Evolutionary conservation across 2,113 vertebrate genomes (phyloP).

Genomic region (Calypte anna): DNA sequence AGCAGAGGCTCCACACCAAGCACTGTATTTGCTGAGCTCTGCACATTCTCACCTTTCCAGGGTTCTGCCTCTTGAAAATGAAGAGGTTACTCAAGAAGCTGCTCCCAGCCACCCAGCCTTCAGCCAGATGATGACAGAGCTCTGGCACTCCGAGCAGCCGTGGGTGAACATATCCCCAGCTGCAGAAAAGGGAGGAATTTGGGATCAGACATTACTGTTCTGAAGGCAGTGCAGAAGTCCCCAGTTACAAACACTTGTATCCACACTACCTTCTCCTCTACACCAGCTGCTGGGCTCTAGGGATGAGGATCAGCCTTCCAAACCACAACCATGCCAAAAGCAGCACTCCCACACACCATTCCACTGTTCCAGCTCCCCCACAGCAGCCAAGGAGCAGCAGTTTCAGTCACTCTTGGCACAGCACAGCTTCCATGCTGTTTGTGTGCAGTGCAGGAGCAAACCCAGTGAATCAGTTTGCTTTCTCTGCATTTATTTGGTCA

Average conservation of each 20-base stretch:
- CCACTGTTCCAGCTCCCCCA: background rate
- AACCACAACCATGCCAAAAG: too few species aligned
- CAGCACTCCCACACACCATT: too few species aligned
- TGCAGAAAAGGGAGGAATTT: conserved; percentile 46
- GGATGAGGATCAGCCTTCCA: background rate
- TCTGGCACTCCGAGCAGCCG: conserved; percentile 90
- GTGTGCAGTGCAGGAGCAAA: background rate
- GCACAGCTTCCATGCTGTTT: background rate
- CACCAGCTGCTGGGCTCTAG: background rate
- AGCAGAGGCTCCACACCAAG: background rate
- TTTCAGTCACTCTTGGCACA: background rate
- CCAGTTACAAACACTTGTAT: background rate
- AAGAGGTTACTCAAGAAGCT: conserved; percentile 80
- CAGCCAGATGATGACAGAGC: conserved; percentile 90
- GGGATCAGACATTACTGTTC: background rate
- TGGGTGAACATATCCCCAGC: conserved; percentile 94
- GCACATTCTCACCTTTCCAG: conserved; percentile 87
- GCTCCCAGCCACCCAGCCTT: conserved; percentile 86
- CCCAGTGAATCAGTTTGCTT: background rate
- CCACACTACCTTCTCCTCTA: background rate
- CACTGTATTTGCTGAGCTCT: background rate
- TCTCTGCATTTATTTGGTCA: background rate
- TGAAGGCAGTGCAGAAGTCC: rapidly evolving
- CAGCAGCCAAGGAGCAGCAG: background rate
- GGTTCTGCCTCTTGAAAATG: conserved; percentile 88